Evolutionary conservation across 2,888 invertebrate species (phyloP).

Genomic region (Neoaliturus tenellus): DNA sequence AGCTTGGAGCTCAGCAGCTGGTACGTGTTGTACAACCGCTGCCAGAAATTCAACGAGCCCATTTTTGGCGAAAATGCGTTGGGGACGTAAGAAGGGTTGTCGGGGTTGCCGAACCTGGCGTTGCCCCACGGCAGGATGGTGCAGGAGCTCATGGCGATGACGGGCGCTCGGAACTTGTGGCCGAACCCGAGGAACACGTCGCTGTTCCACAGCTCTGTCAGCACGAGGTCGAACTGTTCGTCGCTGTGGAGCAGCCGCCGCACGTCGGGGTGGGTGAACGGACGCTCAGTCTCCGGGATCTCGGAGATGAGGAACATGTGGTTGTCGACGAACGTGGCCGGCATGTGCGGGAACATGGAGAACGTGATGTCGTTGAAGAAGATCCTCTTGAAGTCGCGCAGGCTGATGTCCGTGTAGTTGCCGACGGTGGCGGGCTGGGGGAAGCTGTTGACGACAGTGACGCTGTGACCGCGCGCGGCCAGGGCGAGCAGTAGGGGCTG

Average conservation of each 20-base stretch:
- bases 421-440: slow-evolving; percentile 33
- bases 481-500: slow-evolving; percentile 61
- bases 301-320: not conserved
- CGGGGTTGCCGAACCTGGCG: slow-evolving; percentile 54
- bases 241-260: slow-evolving; percentile 20
- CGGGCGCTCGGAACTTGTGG: slow-evolving; percentile 61
- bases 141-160: slow-evolving; percentile 61
- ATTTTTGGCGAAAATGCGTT: slow-evolving; percentile 54
- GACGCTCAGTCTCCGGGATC: not conserved
- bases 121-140: slow-evolving; percentile 61
- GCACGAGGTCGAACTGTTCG: slow-evolving; percentile 60
- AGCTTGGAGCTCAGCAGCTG: slow-evolving; percentile 64
- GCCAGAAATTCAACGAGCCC: slow-evolving; percentile 69
- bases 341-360: slow-evolving; percentile 16
- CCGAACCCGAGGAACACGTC: slow-evolving; percentile 61
- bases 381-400: slow-evolving; percentile 28
- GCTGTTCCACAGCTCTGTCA: slow-evolving; percentile 62
- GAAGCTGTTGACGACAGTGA: slow-evolving; percentile 60
- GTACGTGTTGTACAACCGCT: slow-evolving; percentile 69
- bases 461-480: slow-evolving; percentile 62
- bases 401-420: slow-evolving; percentile 54
- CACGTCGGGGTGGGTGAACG: slow-evolving; percentile 21
- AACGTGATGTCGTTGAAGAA: slow-evolving; percentile 33
- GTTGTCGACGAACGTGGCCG: slow-evolving; percentile 15
- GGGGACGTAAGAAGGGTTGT: slow-evolving; percentile 59